Percentiles rank a stretch among this genome's conserved stretches.
Evolutionary conservation across 2,888 invertebrate species (phyloP).

Genomic region (Polymixis lichenea): DNA sequence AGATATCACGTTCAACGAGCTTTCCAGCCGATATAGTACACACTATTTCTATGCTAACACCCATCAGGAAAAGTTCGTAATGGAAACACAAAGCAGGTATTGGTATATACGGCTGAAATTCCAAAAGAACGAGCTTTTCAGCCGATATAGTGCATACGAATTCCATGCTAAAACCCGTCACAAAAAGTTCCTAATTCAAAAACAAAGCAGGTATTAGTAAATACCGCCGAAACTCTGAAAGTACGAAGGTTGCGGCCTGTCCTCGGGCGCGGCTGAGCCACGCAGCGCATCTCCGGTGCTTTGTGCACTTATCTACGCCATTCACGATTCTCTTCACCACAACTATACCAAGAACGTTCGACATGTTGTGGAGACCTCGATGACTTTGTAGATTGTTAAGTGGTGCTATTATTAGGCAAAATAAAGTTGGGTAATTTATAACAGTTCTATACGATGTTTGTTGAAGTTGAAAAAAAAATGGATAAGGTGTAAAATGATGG

Average conservation of each 20-base stretch:
- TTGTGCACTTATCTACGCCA: conserved; percentile 88
- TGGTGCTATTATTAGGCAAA: conserved; percentile 10
- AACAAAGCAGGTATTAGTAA: conserved; percentile 60
- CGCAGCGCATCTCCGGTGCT: conserved; percentile 86
- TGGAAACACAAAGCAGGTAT: conserved; percentile 48
- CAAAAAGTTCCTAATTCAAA: conserved; percentile 40
- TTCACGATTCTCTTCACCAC: conserved; percentile 87
- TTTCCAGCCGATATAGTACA: not conserved
- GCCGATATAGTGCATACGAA: not conserved
- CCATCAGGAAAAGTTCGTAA: conserved; percentile 15
- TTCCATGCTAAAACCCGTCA: not conserved
- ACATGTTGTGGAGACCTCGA: conserved; percentile 67
- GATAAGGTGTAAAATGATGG: not conserved
- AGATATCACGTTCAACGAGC: no score
- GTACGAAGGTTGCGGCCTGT: conserved; percentile 76
- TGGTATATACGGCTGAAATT: conserved; percentile 59
- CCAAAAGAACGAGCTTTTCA: not conserved
- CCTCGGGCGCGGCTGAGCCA: conserved; percentile 74
- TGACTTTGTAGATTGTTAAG: conserved; percentile 58
- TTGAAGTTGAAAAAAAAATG: not conserved
- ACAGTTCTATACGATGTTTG: not conserved
- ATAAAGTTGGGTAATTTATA: not conserved
- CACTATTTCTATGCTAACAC: not conserved
- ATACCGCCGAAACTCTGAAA: conserved; percentile 71
- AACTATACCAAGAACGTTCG: conserved; percentile 68